These are phyloP conservation scores for Rattus norvegicus DNA, from an alignment of 2,113 vertebrate species.

Conservation along the genomic window GRCr8 NC_086028.1:4722501-4723000, in stretches of 20 bases:
- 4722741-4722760: not conserved
- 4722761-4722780: not conserved
- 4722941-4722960: not conserved
- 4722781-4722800: not conserved
- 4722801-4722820: not conserved
- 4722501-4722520: not conserved
- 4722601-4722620: accelerated
- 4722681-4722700: not conserved
- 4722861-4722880: not conserved
- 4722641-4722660: not conserved
- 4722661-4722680: not conserved
- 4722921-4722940: not conserved
- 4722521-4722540: not conserved
- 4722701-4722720: not conserved
- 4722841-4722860: accelerated
- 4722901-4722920: not conserved
- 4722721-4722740: not conserved
- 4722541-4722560: not conserved
- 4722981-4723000: not conserved
- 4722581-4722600: too few species aligned
- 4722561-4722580: not conserved
- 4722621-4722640: not conserved
- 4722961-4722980: not conserved
- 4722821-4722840: accelerated
- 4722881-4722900: accelerated